These are phyloP conservation scores for Cathartes aura DNA, from an alignment of 2,113 vertebrate species.

Conservation along the genomic window DNA sequence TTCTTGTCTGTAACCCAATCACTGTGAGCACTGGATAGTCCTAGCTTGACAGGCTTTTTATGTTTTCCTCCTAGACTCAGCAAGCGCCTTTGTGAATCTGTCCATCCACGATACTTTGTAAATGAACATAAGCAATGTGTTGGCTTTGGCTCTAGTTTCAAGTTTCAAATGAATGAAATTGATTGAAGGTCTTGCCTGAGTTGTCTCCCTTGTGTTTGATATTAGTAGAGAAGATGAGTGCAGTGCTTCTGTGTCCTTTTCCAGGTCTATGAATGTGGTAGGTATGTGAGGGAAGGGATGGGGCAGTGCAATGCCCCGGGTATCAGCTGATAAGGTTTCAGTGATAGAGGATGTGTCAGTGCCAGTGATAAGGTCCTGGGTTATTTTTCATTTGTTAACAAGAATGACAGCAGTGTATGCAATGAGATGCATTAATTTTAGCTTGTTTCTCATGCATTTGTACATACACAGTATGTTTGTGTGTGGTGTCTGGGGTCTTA, in stretches of 20 bases:
- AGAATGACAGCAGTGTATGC: background rate
- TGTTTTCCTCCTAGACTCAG: background rate
- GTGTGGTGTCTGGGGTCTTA: background rate
- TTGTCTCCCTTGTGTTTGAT: background rate
- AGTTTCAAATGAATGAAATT: background rate
- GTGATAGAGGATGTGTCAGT: background rate
- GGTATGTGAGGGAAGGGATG: background rate
- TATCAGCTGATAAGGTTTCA: background rate
- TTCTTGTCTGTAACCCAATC: background rate
- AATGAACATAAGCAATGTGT: background rate
- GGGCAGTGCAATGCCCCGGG: background rate
- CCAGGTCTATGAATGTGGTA: fast-evolving
- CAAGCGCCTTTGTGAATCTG: background rate
- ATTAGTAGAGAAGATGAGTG: background rate
- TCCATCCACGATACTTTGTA: background rate
- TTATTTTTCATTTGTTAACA: background rate
- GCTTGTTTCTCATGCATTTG: background rate
- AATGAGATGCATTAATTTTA: background rate
- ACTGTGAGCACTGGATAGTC: background rate
- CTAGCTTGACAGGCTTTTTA: fast-evolving
- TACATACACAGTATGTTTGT: background rate
- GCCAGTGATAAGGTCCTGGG: background rate
- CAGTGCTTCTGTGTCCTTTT: background rate
- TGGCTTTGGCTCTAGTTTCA: background rate
- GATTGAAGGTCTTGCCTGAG: background rate